Base-by-base conservation (phyloP, 2,888 invertebrate species). In the Neria commutata region DNA sequence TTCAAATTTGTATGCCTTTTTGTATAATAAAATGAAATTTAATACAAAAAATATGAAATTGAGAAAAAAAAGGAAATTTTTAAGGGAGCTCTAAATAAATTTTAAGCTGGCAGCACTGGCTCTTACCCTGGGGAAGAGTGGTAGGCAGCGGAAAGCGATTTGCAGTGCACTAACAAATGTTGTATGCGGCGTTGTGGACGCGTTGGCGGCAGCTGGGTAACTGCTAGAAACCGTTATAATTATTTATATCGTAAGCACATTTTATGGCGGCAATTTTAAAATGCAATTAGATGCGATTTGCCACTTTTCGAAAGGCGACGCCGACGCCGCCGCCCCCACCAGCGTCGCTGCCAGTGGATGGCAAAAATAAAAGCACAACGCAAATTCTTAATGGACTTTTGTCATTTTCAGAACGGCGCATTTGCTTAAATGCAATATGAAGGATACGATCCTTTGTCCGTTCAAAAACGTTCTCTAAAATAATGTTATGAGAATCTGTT, bases 161-260 rank as follows among this genome's bases (percentile, higher is more conserved):
- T n/a, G 23, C 11, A n/a, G 23, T 47, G 16, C 17, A 17, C 33
- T 54, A 42, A 51, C 29, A 25, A 37, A 34, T 47, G 14, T 34
- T 42, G 26, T 45, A 24, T 25, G 58, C 50, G 55, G 50, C 34
- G 48, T 61, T 33, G 33, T 29, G 33, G 33, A 40, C 23, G 53
- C 56, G 52, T 60, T 56, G 56, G 54, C 63, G 64, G 63, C 25
- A 33, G 52, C 61, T 61, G 21, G 3, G 64, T 71, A 73, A n/a
- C 25, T 46, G 66, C 72, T 71, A 73, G 77, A 71, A 71, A 70
- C 67, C 72, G 68, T 74, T 74, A 72, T 70, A 75, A 76, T 77
- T 76, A 76, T 77, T 76, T 77, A 76, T 75, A 70, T 72, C 68
- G 75, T 73, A 76, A 75, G 77, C 72, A 76, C 74, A 77, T 76